Base-by-base conservation (phyloP, 2,797 vertebrate genomes). In the Botia kubotai region DNA sequence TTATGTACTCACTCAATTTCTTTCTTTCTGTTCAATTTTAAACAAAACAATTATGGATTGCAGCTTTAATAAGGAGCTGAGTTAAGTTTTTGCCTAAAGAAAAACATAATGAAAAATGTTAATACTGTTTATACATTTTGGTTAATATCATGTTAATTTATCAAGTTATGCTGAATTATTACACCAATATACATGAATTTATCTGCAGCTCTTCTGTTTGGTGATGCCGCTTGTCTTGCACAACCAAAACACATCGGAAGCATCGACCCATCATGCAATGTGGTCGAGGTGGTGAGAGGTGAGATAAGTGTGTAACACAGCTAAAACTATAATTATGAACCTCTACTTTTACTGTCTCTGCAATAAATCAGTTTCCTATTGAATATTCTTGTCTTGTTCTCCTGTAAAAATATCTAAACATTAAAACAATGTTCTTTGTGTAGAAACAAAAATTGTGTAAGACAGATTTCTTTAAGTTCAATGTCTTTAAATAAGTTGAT, bases 161-260 rank as follows among this genome's bases (percentile, higher is more conserved):
- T 19, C 23, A 17, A 19, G 19, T 58, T 21, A 10, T 21, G 19
- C 19, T 11, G 19, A 58, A 19, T 19, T 19, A 7, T 55, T 55
- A n/a, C 13, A 55, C 6, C 19, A 19, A 58, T 4, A 58, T 58
- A 19, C 33, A 6, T 10, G 36, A 0, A n/a, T 65, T 65, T 36
- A 36, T 8, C 16, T 14, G 8, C 80, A 96, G 95, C 95, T 48
- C 93, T 96, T 60, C 92, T 96, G 0, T 96, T 96, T 87, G 94
- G 95, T 14, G 94, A 92, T 36, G 93, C 94, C 86, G 92, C 92
- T 85, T 95, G 95, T 88, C 94, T 93, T 62, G 93, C 93, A 72
- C 95, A 96, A 87, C 95, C 96, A 57, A 96, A 96, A 85, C 95
- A 96, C 85, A 96, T 96, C 46, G 96, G 95, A 73, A 94, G 95